These are phyloP conservation scores for Nemoura dubitans DNA, from an alignment of 2,888 invertebrate species.

Conservation along the genomic window DNA sequence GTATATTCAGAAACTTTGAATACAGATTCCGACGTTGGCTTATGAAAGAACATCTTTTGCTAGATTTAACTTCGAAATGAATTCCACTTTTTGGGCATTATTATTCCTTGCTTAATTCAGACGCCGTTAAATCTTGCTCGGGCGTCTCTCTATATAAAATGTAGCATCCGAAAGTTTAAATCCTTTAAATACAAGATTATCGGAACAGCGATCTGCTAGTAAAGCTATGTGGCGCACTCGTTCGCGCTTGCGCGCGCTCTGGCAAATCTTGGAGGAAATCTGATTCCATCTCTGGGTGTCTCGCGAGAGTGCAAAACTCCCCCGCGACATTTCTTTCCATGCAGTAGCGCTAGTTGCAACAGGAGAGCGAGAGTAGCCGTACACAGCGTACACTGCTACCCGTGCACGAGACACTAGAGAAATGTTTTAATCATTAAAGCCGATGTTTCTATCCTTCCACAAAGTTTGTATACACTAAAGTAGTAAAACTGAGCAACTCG, in stretches of 20 bases:
- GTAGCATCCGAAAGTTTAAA: constrained; percentile 5
- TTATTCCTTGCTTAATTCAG: constrained; percentile 7
- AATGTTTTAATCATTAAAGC: constrained; percentile 39
- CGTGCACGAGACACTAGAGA: constrained; percentile 27
- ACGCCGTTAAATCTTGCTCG: constrained; percentile 7
- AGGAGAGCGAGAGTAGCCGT: background rate
- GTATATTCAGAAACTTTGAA: background rate
- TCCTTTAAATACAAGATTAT: constrained; percentile 12
- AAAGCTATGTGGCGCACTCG: no score
- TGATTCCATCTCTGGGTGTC: background rate
- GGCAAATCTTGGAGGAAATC: constrained; percentile 14
- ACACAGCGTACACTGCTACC: no score
- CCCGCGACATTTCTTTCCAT: constrained; percentile 9
- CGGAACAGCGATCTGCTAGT: constrained; percentile 12
- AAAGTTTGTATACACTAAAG: constrained; percentile 28
- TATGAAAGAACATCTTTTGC: constrained; percentile 12
- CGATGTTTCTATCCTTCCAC: constrained; percentile 28
- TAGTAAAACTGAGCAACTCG: constrained; percentile 38
- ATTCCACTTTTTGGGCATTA: constrained; percentile 2
- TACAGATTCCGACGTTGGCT: constrained; percentile 3
- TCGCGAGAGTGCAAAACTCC: background rate
- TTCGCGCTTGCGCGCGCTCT: background rate
- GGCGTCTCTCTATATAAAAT: background rate
- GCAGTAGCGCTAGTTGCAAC: background rate
- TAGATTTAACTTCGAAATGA: constrained; percentile 4